A percentile compares a stretch with the other conserved stretches of the same genome.
These are phyloP conservation scores for Lacanobia wlatinum DNA, from an alignment of 2,888 invertebrate genomes.

Conservation along the genomic window DNA sequence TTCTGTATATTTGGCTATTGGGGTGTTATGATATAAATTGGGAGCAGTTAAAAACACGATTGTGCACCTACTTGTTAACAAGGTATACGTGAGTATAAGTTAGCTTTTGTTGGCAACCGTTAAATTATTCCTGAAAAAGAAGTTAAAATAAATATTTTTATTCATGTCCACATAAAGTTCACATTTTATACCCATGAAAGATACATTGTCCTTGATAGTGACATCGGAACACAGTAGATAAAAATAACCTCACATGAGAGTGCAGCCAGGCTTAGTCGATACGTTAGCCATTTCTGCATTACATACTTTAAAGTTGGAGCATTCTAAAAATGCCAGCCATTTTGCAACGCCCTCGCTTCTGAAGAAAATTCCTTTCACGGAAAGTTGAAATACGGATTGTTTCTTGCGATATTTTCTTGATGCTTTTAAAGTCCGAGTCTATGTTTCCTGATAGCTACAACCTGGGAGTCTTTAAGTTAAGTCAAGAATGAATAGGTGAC, in stretches of 20 bases:
- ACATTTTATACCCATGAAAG: slow-evolving; percentile 11
- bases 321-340: slow-evolving; percentile 38
- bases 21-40: background rate
- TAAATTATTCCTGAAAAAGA: background rate
- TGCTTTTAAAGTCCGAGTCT: background rate
- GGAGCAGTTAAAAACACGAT: background rate
- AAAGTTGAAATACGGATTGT: slow-evolving; percentile 29
- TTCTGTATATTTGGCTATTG: background rate
- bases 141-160: slow-evolving; percentile 16
- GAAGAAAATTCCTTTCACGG: slow-evolving; percentile 41
- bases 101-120: background rate
- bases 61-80: too few relatives aligned
- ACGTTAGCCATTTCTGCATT: slow-evolving; percentile 35
- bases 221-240: slow-evolving; percentile 19
- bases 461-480: too few relatives aligned
- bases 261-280: slow-evolving; percentile 21
- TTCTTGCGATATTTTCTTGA: slow-evolving; percentile 34
- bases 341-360: slow-evolving; percentile 25
- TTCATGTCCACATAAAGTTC: background rate
- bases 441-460: too few relatives aligned
- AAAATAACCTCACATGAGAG: slow-evolving; percentile 24
- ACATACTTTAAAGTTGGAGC: slow-evolving; percentile 38
- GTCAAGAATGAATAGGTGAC: too few relatives aligned
- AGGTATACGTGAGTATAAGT: background rate
- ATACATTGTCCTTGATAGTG: slow-evolving; percentile 16